Conservation (phyloP, 2,797 vertebrate species). For the Cyclopterus lumpus region DNA sequence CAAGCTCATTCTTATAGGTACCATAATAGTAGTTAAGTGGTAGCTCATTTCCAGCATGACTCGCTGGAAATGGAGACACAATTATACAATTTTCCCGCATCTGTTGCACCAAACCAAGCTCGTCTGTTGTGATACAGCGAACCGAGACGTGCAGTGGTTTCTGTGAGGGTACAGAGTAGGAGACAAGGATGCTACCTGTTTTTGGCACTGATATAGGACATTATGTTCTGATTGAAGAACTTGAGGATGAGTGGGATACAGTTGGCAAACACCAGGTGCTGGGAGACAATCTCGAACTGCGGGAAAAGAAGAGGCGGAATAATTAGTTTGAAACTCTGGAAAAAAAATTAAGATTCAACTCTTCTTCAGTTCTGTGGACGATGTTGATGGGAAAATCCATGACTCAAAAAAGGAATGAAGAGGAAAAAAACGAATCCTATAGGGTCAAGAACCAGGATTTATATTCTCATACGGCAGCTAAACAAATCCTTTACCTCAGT, state of each 20-base stretch:
- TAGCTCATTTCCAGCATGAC: not conserved
- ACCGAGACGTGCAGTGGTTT: not conserved
- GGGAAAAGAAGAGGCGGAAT: constrained; percentile 27
- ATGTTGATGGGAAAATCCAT: constrained; percentile 5
- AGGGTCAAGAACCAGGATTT: constrained; percentile 26
- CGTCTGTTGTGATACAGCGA: not conserved
- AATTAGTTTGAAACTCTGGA: constrained; percentile 20
- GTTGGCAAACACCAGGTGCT: constrained; percentile 98
- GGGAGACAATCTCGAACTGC: constrained; percentile 97
- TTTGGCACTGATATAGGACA: constrained; percentile 98
- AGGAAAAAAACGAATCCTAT: constrained; percentile 29
- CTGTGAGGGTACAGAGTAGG: not conserved
- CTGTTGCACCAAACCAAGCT: not conserved
- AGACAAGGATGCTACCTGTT: constrained; percentile 87
- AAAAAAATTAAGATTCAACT: not conserved
- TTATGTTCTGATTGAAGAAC: constrained; percentile 99
- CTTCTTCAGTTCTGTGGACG: not conserved
- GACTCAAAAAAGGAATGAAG: not conserved
- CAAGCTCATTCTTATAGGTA: not conserved
- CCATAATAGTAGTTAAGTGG: not conserved
- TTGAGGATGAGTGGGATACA: constrained; percentile 98
- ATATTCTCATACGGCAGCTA: constrained; percentile 17
- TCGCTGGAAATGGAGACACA: not conserved
- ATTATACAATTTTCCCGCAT: not conserved
- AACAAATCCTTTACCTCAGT: constrained; percentile 45